Conservation (phyloP, 1,140 invertebrate species). For the Ectropis grisescens region DNA sequence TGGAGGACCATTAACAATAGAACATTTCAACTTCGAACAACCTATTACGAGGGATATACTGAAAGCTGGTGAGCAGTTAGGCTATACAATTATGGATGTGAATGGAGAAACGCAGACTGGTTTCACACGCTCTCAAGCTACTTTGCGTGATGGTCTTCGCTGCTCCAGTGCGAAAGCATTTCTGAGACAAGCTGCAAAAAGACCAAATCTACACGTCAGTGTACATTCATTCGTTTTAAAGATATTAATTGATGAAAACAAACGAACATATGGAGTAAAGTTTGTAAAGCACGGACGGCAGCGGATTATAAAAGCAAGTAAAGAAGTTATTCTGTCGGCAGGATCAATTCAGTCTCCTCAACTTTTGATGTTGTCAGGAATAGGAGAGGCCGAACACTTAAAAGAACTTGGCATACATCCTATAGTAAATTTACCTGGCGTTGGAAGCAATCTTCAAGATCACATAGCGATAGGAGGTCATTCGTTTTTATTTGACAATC, state of each 20-base stretch:
- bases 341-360: conserved; percentile 83
- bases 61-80: conserved; percentile 77
- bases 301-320: conserved; percentile 67
- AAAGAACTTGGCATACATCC: conserved; percentile 72
- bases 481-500: conserved; percentile 70
- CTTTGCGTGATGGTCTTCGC: conserved; percentile 83
- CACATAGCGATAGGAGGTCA: conserved; percentile 78
- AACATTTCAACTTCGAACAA: conserved; percentile 75
- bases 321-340: conserved; percentile 81
- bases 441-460: conserved; percentile 86
- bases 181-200: conserved; percentile 76
- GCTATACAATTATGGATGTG: conserved; percentile 79
- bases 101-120: conserved; percentile 83
- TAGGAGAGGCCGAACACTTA: conserved; percentile 78
- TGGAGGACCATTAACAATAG: conserved; percentile 77
- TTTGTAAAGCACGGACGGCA: conserved; percentile 69
- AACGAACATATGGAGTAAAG: conserved; percentile 73
- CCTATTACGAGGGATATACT: conserved; percentile 76
- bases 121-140: conserved; percentile 80
- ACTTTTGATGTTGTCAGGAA: conserved; percentile 84
- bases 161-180: conserved; percentile 89
- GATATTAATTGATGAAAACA: conserved; percentile 72
- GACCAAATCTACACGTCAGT: conserved; percentile 82
- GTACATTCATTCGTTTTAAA: conserved; percentile 76
- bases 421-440: conserved; percentile 75